Evolutionary conservation across 2,113 vertebrate genomes (phyloP), one percentile per base, ranked within the genome.

Genomic region (Mandrillus leucophaeus): DNA sequence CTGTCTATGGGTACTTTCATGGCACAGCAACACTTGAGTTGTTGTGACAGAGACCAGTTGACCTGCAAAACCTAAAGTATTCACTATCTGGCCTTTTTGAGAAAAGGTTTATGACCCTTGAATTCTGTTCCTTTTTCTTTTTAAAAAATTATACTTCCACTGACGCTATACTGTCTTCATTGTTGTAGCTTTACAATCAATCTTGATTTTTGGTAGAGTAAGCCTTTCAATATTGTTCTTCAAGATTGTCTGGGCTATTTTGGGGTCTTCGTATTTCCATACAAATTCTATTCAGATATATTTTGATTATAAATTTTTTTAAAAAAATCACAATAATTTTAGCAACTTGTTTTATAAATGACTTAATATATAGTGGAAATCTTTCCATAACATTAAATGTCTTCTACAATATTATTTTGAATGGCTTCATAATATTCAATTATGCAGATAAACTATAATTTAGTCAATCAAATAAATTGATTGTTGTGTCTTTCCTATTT

Each of bases 401-500:
- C n/a, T 73, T 84, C 48, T 43, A 25, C 32, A 91, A 59, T 25
- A 73, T 84, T 73, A n/a, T 94, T 95, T 96, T 94, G 88, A 94
- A 94, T 94, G 66, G 18, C 12, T 90, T 92, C 12, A 38, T 75
- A 73, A 38, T 59, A 90, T 95, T 95, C 72, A 97, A 57, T 95
- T 89, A 89, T n/a, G 81, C 7, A 92, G 81, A 76, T 72, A 94
- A 97, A 87, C 40, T 81, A 14, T 84, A 81, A 97, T 80, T 96
- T 92, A 96, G 81, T 96, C 85, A 97, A 64, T 38, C 52, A 94
- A 91, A 85, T 27, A 93, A 35, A 83, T 82, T 93, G 17, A 17
- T 96, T 94, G 70, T n/a, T 93, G 27, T 78, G 80, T 96, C 73
- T 97, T 97, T 90, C 38, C 89, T 93, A 92, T 96, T 96, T 96